Evolutionary conservation across 2,888 invertebrate genomes (phyloP).

Genomic region (Masnerella sp.): DNA sequence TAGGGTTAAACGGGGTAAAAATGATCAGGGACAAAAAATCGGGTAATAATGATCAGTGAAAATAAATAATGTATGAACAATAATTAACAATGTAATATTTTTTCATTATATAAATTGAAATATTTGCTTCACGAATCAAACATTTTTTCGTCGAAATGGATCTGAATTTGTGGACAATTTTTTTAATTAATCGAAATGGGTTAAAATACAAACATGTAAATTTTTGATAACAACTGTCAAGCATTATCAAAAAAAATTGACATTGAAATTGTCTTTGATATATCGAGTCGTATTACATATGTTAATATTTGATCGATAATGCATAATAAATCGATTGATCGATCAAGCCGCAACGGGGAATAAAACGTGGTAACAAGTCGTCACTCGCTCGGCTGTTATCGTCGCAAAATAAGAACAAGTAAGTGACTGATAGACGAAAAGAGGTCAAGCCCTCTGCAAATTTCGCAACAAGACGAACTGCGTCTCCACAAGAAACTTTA

Average conservation of each 20-base stretch:
- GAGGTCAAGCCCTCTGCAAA: conserved; percentile 71
- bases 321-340: conserved; percentile 28
- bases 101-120: too few species aligned
- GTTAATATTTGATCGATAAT: conserved; percentile 16
- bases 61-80: too few species aligned
- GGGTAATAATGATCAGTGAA: too few species aligned
- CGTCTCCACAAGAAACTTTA: conserved; percentile 54
- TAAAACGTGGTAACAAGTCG: conserved; percentile 18
- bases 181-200: too few species aligned
- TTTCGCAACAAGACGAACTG: conserved; percentile 68
- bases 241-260: background rate
- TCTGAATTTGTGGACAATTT: too few species aligned
- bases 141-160: too few species aligned
- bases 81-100: too few species aligned
- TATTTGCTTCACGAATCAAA: too few species aligned
- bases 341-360: conserved; percentile 11
- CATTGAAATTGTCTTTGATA: background rate
- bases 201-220: too few species aligned
- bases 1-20: too few species aligned
- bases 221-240: too few species aligned
- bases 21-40: too few species aligned
- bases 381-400: conserved; percentile 59
- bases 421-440: conserved; percentile 63
- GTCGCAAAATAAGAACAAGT: conserved; percentile 58
- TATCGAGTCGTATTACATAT: background rate